Conservation (phyloP, 37 sponge, comb jelly and placozoan genomes). For the Geodia barretti region DNA sequence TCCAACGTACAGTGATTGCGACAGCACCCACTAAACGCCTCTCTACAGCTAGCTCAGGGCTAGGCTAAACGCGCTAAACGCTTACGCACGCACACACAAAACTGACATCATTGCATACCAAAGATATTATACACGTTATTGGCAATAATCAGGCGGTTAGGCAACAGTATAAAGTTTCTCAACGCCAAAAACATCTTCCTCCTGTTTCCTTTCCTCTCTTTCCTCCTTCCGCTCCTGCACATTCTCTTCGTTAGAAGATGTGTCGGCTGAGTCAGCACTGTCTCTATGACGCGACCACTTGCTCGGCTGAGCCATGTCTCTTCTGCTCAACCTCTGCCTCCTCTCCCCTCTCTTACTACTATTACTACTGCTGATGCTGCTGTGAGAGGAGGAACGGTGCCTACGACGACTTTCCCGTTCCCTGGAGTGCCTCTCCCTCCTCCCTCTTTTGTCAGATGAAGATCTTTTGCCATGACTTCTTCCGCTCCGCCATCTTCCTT, state of each 20-base stretch:
- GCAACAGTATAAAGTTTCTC: too few species aligned
- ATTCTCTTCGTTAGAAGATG: conserved; percentile 12
- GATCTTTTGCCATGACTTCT: too few species aligned
- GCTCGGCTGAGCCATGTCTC: neutral
- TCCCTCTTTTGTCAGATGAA: neutral
- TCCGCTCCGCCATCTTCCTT: too few species aligned
- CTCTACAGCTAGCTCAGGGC: too few species aligned
- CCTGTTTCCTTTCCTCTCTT: neutral
- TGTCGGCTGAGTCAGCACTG: neutral
- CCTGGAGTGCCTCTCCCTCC: neutral
- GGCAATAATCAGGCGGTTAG: neutral
- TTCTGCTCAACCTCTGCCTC: too few species aligned
- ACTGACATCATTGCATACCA: neutral
- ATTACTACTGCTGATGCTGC: neutral
- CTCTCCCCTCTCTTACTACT: too few species aligned
- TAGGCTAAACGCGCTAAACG: too few species aligned
- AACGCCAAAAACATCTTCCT: conserved; percentile 26
- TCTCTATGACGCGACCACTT: conserved; percentile 31
- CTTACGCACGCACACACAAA: neutral
- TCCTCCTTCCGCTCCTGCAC: conserved; percentile 26
- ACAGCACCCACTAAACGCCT: too few species aligned
- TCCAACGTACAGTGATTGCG: too few species aligned
- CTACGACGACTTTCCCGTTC: neutral
- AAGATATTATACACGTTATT: neutral
- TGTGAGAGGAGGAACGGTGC: neutral